phyloP scores from a whole-genome alignment of 2,113 vertebrate species.

The Pelmatolapia mariae region DNA sequence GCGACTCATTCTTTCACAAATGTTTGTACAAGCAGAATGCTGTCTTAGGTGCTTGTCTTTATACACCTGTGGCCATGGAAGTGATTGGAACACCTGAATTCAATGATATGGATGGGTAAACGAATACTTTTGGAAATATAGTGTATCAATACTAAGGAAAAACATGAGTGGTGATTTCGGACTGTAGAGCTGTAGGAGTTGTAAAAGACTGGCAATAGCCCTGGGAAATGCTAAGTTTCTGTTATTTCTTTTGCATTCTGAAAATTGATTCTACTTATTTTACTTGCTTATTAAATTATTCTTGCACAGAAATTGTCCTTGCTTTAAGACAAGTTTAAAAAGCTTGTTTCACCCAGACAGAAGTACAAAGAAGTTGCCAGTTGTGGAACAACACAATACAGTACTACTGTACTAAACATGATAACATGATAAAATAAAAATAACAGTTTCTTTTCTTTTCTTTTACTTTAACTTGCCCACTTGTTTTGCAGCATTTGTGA shows the following conservation, averaged over 20 bases:
- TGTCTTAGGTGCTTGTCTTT: too few species aligned
- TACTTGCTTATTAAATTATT: neutral
- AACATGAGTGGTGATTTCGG: neutral
- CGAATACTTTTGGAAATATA: neutral
- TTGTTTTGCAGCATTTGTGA: slow-evolving; percentile 4
- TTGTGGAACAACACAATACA: neutral
- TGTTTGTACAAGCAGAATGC: too few species aligned
- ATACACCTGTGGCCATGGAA: too few species aligned
- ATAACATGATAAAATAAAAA: neutral
- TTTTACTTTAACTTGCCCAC: neutral
- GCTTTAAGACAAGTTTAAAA: neutral
- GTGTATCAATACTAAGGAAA: neutral
- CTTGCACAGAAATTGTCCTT: neutral
- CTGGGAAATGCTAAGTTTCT: neutral
- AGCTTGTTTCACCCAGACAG: neutral
- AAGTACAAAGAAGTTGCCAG: neutral
- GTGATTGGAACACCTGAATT: neutral
- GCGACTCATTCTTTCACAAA: too few species aligned
- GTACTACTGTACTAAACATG: neutral
- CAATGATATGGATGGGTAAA: neutral
- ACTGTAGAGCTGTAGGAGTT: neutral
- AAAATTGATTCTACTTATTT: neutral
- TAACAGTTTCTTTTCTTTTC: neutral
- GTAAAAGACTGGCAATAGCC: neutral
- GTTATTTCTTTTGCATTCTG: neutral